Evolutionary conservation across 2,113 vertebrate species (phyloP), one percentile per base, ranked within the genome.

Genomic region (Salvator merianae): DNA sequence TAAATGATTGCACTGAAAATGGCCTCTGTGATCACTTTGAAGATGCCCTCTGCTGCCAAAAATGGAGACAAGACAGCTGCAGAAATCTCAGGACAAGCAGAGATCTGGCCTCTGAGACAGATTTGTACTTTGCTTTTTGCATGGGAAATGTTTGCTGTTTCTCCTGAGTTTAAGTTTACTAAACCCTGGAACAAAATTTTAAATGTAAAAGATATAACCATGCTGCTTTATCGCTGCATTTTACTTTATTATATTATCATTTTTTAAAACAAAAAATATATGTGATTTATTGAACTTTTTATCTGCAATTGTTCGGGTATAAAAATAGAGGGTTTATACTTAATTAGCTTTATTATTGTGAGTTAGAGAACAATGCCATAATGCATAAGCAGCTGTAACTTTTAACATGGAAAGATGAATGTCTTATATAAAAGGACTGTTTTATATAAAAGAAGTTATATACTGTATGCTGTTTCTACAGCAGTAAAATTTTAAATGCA

Each of bases 381-480:
- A 69, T 74, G 59, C 32, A 43, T 0, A 2, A 87, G 65, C 83
- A 93, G 83, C 87, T 91, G 90, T 91, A 88, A 72, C n/a, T 50
- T 87, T 81, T 88, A 89, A 93, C 53, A 87, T 88, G 63, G 55
- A 34, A 82, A 89, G 83, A 91, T 89, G 76, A 71, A 91, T 88
- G 73, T 68, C 86, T 83, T 86, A 1, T 77, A 79, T 84, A 75
- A 91, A 88, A 78, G 72, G 18, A 91, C n/a, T 89, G 76, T 68
- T 86, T 84, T 86, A 1, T 79, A 79, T 84, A 72, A 91, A 88
- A 76, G 72, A 80, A 20, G 20, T 59, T 59, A 69, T 62, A 36
- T 76, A 87, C 2, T 87, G 32, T 62, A 36, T 85, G 28, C 5
- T 75, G 50, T 74, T 91, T 87, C 77, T 84, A 85, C 43, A 79